Evolutionary conservation across 2,797 vertebrate species (phyloP).

Genomic region (Cynodonichthys magdalenae): DNA sequence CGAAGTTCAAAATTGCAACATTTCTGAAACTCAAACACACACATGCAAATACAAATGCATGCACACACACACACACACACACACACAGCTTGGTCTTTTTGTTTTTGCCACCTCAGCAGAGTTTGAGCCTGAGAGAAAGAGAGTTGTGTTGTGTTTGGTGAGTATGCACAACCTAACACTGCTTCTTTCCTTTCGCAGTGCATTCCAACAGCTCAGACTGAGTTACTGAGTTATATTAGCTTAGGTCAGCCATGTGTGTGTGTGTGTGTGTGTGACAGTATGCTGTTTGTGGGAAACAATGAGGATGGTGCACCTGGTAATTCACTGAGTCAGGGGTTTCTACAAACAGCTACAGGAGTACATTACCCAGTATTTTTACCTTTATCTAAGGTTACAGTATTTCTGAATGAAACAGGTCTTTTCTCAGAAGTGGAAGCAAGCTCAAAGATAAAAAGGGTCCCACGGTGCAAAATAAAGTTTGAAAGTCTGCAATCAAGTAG

Average conservation of each 20-base stretch:
- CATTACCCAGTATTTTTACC: slow-evolving; percentile 2
- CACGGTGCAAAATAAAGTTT: not conserved
- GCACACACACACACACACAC: not conserved
- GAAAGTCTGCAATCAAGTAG: not conserved
- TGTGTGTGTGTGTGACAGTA: not conserved
- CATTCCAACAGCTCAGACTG: slow-evolving; percentile 27
- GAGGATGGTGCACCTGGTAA: slow-evolving; percentile 13
- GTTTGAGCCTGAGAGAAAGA: slow-evolving; percentile 19
- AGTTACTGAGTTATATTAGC: slow-evolving; percentile 30
- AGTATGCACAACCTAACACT: slow-evolving; percentile 7
- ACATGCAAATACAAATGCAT: slow-evolving; percentile 10
- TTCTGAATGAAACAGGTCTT: too few relatives aligned
- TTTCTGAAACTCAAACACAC: slow-evolving; percentile 15
- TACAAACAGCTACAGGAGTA: not conserved
- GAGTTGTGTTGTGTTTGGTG: slow-evolving; percentile 23
- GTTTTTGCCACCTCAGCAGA: slow-evolving; percentile 57
- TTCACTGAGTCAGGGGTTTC: slow-evolving; percentile 18
- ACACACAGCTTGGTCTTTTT: slow-evolving; percentile 32
- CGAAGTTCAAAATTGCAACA: not conserved
- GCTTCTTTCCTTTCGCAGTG: slow-evolving; percentile 26
- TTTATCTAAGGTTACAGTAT: not conserved
- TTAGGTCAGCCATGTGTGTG: slow-evolving; percentile 8
- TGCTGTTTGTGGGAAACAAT: not conserved
- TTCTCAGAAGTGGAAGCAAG: not conserved
- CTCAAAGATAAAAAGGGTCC: not conserved